Evolutionary conservation across 2,888 invertebrate species (phyloP), one percentile per base, ranked within the genome.

Genomic region (Macrophya alboannulata): DNA sequence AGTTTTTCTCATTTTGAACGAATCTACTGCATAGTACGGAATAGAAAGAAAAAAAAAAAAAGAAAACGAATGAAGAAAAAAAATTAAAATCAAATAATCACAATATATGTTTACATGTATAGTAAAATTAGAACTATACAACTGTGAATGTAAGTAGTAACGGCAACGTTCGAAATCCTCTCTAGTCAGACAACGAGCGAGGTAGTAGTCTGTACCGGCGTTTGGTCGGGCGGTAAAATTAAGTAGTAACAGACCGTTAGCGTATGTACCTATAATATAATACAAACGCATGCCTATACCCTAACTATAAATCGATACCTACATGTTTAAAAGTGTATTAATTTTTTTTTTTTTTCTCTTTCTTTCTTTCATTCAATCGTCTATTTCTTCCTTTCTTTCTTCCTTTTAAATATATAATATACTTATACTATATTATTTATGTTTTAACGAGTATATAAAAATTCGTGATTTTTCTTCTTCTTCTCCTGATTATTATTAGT

Each of bases 1-100:
- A 68, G 68, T 48, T 68, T 68, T 68, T 68, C 68, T 37, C 68
- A 68, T 68, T 68, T 37, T 15, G 37, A 37, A 15, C 37, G 1
- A 68, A 37, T 68, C 37, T 12, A 68, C 6, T n/a, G n/a, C n/a
- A n/a, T n/a, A 37, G 17, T 15, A 68, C 9, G 15, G 2, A 68
- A 68, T 17, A 37, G 31, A 17, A 65, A 25, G 1, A 1, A 12
- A 65, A 15, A 15, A 37, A 17, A 68, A 37, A 1, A 5, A 37
- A 15, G n/a, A n/a, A n/a, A n/a, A n/a, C n/a, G n/a, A n/a, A n/a
- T n/a, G n/a, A n/a, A n/a, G n/a, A n/a, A n/a, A n/a, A n/a, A n/a
- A n/a, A n/a, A n/a, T n/a, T n/a, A n/a, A n/a, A n/a, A n/a, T n/a
- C n/a, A n/a, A n/a, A n/a, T n/a, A n/a, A n/a, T n/a, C n/a, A n/a